Percentiles rank a stretch among this genome's conserved stretches.
These are phyloP conservation scores for Pachyrhynchus sulphureomaculatus DNA, from an alignment of 1,140 invertebrate genomes.

Conservation along the genomic window DNA sequence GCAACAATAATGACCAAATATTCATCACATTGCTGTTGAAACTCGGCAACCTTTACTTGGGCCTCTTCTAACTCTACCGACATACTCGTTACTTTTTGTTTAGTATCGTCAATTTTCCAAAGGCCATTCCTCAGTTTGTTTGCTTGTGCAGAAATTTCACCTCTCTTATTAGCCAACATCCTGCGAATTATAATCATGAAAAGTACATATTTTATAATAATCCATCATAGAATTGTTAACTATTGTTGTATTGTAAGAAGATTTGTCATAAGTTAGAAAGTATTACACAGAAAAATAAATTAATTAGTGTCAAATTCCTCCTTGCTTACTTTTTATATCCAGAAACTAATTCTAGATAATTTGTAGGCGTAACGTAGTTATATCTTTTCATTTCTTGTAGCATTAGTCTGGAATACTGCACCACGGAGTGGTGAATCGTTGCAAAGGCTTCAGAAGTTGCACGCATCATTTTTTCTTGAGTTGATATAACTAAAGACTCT, in stretches of 20 bases:
- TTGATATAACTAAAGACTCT: constrained; percentile 51
- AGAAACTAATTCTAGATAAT: constrained; percentile 79
- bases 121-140: constrained; percentile 75
- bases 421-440: constrained; percentile 75
- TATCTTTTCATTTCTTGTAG: constrained; percentile 72
- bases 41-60: constrained; percentile 70
- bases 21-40: constrained; percentile 74
- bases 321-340: constrained; percentile 82
- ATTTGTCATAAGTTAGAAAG: no score
- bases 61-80: constrained; percentile 74
- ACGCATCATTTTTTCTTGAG: constrained; percentile 62
- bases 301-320: no score
- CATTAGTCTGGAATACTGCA: constrained; percentile 69
- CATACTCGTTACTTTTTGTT: constrained; percentile 75
- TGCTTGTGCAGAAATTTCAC: constrained; percentile 66
- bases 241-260: no score
- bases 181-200: constrained; percentile 51
- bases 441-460: constrained; percentile 72
- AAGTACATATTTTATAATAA: not conserved
- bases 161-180: constrained; percentile 70
- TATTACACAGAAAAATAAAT: no score
- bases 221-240: no score
- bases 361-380: constrained; percentile 84
- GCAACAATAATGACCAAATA: constrained; percentile 72
- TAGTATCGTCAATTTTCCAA: constrained; percentile 76